Conservation (phyloP, 2,888 invertebrate species). For the Drosophila subsilvestris region DNA sequence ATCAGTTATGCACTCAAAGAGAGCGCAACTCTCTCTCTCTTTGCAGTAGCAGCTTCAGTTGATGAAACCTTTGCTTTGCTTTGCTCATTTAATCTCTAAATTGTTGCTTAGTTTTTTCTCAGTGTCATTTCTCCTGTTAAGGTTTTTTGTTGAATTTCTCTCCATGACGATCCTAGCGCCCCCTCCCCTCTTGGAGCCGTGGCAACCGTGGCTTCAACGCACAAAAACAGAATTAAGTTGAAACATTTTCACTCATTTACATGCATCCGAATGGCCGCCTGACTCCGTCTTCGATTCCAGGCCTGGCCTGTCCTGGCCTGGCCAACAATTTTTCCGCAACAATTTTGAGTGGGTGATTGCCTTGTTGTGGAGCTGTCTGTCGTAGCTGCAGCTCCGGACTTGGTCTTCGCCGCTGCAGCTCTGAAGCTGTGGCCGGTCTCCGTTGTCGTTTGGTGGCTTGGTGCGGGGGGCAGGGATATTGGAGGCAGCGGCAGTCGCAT, state of each 20-base stretch:
- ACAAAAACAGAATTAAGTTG: slow-evolving; percentile 69
- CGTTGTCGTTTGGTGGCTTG: slow-evolving; percentile 23
- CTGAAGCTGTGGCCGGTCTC: slow-evolving; percentile 21
- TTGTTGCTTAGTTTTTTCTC: not conserved
- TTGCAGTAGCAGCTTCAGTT: not conserved
- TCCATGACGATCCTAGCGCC: slow-evolving; percentile 1
- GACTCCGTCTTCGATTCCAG: slow-evolving; percentile 1
- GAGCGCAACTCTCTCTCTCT: no score
- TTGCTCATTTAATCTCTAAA: not conserved
- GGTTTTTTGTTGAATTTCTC: slow-evolving; percentile 20
- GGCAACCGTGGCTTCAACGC: slow-evolving; percentile 48
- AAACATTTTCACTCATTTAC: slow-evolving; percentile 78
- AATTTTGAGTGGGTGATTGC: slow-evolving; percentile 79
- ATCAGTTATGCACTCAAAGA: not conserved
- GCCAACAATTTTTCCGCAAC: slow-evolving; percentile 59
- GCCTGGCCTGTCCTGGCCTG: slow-evolving; percentile 2
- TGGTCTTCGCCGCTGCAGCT: slow-evolving; percentile 17
- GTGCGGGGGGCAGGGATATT: slow-evolving; percentile 1
- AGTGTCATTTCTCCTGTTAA: not conserved
- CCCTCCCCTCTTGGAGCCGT: slow-evolving; percentile 5
- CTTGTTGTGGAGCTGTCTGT: slow-evolving; percentile 46
- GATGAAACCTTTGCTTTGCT: not conserved
- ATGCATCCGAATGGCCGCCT: slow-evolving; percentile 41
- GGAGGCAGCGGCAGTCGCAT: slow-evolving; percentile 52
- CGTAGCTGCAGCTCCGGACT: not conserved